Base-by-base conservation (phyloP, 2,888 invertebrate species). In the Yponomeuta plumbellus region DNA sequence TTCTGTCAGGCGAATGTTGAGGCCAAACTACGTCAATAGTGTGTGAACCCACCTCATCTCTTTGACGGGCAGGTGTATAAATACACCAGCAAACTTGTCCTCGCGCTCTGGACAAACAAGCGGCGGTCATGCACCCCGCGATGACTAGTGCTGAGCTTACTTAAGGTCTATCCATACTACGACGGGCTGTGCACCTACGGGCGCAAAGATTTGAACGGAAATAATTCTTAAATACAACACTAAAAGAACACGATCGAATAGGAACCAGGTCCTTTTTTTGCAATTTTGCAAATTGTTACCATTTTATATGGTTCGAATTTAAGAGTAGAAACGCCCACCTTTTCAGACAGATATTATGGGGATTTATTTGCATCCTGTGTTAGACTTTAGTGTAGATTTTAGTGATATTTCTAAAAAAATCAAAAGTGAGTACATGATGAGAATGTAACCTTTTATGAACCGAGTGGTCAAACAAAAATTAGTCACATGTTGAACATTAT, bases 91-190 rank as follows among this genome's bases (percentile, higher is more conserved):
- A 77, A 77, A 79, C 78, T 77, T 82, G 81, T 75, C 80, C 78
- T 78, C 76, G 74, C 72, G 71, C 68, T 74, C 72, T 80, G 76
- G 73, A 79, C 86, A 85, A 86, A 86, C 80, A 84, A 68, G 73
- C 70, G 22, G 69, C 81, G 91, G 89, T 90, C 90, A 80, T 83
- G 84, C 78, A 90, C 90, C 89, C 79, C 79, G 74, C 40, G 44
- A 1, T 17, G 44, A 17, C 17, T 52, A 52, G 5, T 34, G 34
- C 34, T 34, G 6, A 34, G 34, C 34, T 34, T 10, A 34, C 34
- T 34, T 34, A 34, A 34, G 34, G 34, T 8, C 8, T 34, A 34
- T 6, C 34, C 34, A 8, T 1, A 34, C 8, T 34, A 34, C 0
- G 8, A 34, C 5, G 34, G 34, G 34, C 34, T 10, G 34, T 6